Evolutionary conservation across 2,797 vertebrate genomes (phyloP).

Genomic region (Scarus forsteni): DNA sequence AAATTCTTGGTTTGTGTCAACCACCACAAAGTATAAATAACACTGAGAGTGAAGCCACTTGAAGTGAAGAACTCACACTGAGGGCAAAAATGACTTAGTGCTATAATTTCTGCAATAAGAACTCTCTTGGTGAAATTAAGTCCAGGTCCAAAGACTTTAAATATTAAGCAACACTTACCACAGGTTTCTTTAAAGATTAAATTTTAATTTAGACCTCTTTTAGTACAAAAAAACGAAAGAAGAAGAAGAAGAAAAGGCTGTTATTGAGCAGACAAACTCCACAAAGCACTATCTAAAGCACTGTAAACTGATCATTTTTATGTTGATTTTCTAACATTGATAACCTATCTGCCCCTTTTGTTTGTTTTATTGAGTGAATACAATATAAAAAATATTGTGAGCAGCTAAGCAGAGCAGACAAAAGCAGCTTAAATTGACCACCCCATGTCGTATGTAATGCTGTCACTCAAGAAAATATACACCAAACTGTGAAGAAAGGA

Average conservation of each 20-base stretch:
- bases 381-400: too few relatives aligned
- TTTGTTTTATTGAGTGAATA: too few relatives aligned
- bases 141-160: conserved; percentile 21
- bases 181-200: too few relatives aligned
- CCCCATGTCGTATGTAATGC: neutral
- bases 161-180: neutral
- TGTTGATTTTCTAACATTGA: too few relatives aligned
- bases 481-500: neutral
- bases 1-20: conserved; percentile 9
- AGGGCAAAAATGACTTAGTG: neutral
- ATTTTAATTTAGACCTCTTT: too few relatives aligned
- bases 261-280: too few relatives aligned
- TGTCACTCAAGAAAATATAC: neutral
- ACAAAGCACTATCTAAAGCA: too few relatives aligned
- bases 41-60: neutral
- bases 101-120: neutral
- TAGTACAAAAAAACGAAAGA: too few relatives aligned
- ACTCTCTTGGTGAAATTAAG: conserved; percentile 5
- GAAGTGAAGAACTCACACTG: conserved; percentile 18
- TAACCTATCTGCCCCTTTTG: too few relatives aligned
- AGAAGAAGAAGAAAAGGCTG: too few relatives aligned
- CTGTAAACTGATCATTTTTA: too few relatives aligned
- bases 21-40: conserved; percentile 3
- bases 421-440: neutral
- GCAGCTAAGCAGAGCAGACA: neutral